Percentiles rank a stretch among this genome's conserved stretches.
These are phyloP conservation scores for Hypotaenidia okinawae DNA, from an alignment of 2,797 vertebrate genomes.

Conservation along the genomic window DNA sequence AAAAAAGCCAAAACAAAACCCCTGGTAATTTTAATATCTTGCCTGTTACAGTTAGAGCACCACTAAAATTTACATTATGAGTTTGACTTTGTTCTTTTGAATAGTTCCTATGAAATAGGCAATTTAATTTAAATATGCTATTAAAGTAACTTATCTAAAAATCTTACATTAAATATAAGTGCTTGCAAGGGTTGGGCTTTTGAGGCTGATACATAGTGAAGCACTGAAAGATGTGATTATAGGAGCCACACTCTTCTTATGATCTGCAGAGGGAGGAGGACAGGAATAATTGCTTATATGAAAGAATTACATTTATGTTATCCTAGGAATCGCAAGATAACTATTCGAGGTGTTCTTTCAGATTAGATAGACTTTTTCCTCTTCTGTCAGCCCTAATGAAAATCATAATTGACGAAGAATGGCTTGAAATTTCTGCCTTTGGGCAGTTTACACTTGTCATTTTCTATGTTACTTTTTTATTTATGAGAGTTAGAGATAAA, in stretches of 20 bases:
- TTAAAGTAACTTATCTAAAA: neutral
- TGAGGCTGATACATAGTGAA: neutral
- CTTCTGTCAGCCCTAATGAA: slow-evolving; percentile 25
- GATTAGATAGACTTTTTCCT: neutral
- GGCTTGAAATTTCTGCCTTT: slow-evolving; percentile 24
- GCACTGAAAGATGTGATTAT: neutral
- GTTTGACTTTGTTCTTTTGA: neutral
- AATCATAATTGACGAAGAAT: slow-evolving; percentile 51
- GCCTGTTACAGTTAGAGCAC: neutral
- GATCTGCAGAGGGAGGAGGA: neutral
- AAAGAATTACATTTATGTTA: neutral
- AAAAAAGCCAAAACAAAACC: neutral
- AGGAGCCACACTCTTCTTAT: neutral
- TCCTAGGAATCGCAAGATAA: neutral
- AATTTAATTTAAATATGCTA: slow-evolving; percentile 17
- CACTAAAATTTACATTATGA: neutral
- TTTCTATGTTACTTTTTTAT: neutral
- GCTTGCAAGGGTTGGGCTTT: neutral
- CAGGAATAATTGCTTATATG: neutral
- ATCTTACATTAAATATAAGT: neutral
- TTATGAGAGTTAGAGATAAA: neutral
- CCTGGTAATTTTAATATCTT: neutral
- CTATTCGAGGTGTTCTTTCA: neutral
- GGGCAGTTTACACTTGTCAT: slow-evolving; percentile 29
- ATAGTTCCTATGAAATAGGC: neutral